These are phyloP conservation scores for Eriocheir sinensis DNA, from an alignment of 1,140 invertebrate species.

Conservation along the genomic window DNA sequence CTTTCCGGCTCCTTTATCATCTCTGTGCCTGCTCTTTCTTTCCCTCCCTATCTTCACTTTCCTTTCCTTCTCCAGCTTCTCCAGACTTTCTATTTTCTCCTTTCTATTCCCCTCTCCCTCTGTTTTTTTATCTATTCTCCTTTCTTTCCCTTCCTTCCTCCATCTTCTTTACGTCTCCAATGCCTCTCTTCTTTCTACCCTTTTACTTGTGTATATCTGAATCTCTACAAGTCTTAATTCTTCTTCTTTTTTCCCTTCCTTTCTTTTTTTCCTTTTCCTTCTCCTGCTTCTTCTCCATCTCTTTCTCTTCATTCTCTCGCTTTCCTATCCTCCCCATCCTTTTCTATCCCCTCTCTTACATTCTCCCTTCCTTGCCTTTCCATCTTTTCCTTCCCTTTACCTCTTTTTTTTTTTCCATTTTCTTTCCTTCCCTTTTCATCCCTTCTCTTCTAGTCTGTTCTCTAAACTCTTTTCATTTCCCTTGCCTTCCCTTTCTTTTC, in stretches of 20 bases:
- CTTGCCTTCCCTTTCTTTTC: no score
- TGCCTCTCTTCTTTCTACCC: background rate
- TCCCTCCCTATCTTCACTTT: background rate
- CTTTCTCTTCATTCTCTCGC: background rate
- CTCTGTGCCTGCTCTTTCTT: background rate
- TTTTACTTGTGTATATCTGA: no score
- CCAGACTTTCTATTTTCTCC: background rate
- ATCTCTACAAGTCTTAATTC: no score
- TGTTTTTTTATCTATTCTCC: background rate
- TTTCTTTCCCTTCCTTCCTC: no score
- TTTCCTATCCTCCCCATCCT: background rate
- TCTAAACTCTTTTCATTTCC: background rate
- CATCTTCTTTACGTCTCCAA: no score
- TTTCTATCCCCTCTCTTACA: no score
- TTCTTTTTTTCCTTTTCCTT: no score
- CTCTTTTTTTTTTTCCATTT: conserved; percentile 12
- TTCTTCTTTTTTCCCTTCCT: no score
- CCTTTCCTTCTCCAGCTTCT: background rate
- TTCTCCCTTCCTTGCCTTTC: background rate
- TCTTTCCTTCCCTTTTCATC: background rate
- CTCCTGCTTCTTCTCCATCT: no score
- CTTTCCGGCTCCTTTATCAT: no score
- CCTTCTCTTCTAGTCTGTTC: no score
- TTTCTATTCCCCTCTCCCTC: background rate
- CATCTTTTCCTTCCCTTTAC: no score